Base-by-base conservation (phyloP, 2,888 invertebrate species). In the Geotrupes spiniger region DNA sequence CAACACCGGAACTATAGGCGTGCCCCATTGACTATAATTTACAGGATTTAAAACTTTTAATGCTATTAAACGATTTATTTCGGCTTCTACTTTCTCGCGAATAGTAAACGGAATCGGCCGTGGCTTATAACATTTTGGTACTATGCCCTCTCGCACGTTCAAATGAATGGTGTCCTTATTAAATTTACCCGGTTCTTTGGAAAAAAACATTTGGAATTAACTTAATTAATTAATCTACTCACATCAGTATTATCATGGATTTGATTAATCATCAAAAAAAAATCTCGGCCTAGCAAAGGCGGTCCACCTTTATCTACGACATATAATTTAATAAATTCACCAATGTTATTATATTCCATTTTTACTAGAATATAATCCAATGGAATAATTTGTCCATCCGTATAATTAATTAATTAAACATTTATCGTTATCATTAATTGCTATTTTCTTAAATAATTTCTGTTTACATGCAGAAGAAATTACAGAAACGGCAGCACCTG, bases 1-100 rank as follows among this genome's bases (percentile, higher is more conserved):
- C 6, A 55, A 14, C n/a, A 59, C 54, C 11, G 54, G 53, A 8
- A 60, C 60, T 12, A 58, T 41, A 10, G 56, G 56, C 29, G 61
- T 57, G 2, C 41, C 50, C 54, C 56, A 60, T 12, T 57, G 37
- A 5, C 25, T 12, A 31, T 17, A 39, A 29, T 49, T 40, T 6
- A 49, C 41, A 25, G 16, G 39, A 16, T 42, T 5, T 43, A 49
- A 36, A 25, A 49, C 17, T 9, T 38, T 31, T 26, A 44, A 12
- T 14, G 38, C 17, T 25, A 25, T 4, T 21, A 49, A 40, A 14
- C 49, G 36, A 10, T 45, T 39, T 21, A 45, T 29, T 28, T 49
- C 49, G 8, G 8, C 17, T 11, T 49, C 44, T 5, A 49, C 49
- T 31, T 44, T 45, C 6, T 33, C 10, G 2, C 33, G 33, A 1